Base-by-base conservation (phyloP, 2,113 vertebrate species). In the Sander lucioperca region DNA sequence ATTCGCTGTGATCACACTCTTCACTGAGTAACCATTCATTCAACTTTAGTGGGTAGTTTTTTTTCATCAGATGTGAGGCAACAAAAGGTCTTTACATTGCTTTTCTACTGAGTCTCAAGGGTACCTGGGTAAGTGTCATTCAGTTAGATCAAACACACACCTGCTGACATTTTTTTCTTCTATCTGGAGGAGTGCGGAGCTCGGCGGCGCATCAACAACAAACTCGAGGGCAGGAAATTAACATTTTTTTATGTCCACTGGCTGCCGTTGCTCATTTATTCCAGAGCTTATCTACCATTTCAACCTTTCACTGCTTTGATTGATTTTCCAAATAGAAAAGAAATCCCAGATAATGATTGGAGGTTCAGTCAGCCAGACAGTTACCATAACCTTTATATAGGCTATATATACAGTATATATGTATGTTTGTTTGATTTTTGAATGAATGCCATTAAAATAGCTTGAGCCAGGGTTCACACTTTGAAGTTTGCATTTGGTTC, bases 211-310 rank as follows among this genome's bases (percentile, higher is more conserved):
- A 78, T 87, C 86, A 88, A 84, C 89, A 87, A 77, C 88, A 74
- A 87, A 87, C 77, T 90, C 88, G 88, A 90, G 84, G 86, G 84
- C 88, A 88, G 82, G 88, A 93, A 93, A 93, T 92, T 79, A 93
- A 84, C 74, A 74, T 72, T 89, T 86, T 86, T 89, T 90, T 83
- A 88, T 74, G 84, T 85, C 87, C 72, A 68, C 65, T 72, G 70
- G 62, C 79, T 66, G 74, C 85, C 39, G 72, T 83, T 83, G 74
- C 81, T 92, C 82, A 86, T 87, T 88, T 89, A 87, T 90, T 88
- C 39, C n/a, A 1, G 4, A 59, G 74, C 68, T 86, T 83, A 89
- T 91, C 88, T 81, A 39, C 58, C 13, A 79, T 77, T 88, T 85
- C 33, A 83, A 68, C 39, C 13, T 90, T 90, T 87, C 72, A 66